Conservation (phyloP, 2,797 vertebrate species). For the Furcifer pardalis region DNA sequence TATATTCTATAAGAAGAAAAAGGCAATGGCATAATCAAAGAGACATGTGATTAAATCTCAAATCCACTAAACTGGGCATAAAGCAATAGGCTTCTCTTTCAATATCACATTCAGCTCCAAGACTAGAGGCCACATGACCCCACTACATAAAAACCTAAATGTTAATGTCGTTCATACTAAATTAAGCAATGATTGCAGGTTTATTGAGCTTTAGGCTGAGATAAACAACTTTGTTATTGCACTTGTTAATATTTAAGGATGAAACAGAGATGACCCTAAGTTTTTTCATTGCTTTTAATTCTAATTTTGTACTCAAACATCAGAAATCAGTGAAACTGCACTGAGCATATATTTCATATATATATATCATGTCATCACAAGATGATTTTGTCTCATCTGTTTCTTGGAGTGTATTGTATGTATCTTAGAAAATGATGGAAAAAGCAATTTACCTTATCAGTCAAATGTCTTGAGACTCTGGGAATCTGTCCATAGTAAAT, state of each 20-base stretch:
- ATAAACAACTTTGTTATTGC: slow-evolving; percentile 28
- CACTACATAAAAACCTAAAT: background rate
- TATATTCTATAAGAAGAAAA: background rate
- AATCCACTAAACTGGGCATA: background rate
- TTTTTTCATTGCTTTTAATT: background rate
- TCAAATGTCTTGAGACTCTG: background rate
- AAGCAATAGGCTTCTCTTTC: slow-evolving; percentile 1
- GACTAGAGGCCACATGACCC: background rate
- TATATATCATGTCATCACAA: background rate
- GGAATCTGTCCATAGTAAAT: background rate
- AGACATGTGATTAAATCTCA: slow-evolving; percentile 1
- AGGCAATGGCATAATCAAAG: background rate
- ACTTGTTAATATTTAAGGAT: slow-evolving; percentile 7
- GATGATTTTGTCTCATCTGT: background rate
- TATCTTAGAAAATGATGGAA: background rate
- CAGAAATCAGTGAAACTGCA: too few species aligned
- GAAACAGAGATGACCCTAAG: background rate
- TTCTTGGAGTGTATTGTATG: background rate
- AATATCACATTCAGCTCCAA: background rate
- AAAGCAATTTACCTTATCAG: background rate
- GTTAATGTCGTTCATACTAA: background rate
- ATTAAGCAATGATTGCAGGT: slow-evolving; percentile 1
- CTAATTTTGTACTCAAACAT: too few species aligned
- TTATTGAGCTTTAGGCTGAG: slow-evolving; percentile 1
- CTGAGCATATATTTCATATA: too few species aligned